Conservation (phyloP, 2,888 invertebrate species). For the Drosophila neutralis region DNA sequence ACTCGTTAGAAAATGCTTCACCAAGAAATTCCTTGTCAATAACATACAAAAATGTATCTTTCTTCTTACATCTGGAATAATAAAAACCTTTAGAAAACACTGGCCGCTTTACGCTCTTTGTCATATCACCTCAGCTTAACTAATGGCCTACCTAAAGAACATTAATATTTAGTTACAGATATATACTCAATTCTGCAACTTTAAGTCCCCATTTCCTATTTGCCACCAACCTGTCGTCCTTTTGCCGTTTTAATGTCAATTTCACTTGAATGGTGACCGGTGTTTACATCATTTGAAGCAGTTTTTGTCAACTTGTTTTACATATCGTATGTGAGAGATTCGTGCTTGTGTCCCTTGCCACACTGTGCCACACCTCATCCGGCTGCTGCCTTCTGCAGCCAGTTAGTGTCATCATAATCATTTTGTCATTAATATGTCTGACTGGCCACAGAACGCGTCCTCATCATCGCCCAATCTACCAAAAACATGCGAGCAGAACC, state of each 20-base stretch:
- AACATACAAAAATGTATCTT: not conserved
- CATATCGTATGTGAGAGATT: conserved; percentile 35
- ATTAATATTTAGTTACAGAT: not conserved
- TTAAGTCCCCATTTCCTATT: not conserved
- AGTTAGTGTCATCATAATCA: conserved; percentile 81
- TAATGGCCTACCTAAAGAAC: not conserved
- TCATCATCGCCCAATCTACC: conserved; percentile 24
- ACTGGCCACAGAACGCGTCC: conserved; percentile 66
- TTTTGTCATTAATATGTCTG: conserved; percentile 83
- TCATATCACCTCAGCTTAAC: not conserved
- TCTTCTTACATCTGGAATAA: too few species aligned
- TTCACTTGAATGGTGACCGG: conserved; percentile 22
- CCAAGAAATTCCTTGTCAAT: not conserved
- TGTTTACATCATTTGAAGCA: conserved; percentile 39
- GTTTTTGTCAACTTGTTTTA: conserved; percentile 47
- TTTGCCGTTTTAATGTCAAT: conserved; percentile 30
- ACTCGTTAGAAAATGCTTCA: too few species aligned
- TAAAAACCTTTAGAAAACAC: not conserved
- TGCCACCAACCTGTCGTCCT: not conserved
- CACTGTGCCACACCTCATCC: not conserved
- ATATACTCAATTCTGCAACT: not conserved
- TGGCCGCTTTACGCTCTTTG: not conserved
- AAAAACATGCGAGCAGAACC: not conserved
- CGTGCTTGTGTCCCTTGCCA: not conserved
- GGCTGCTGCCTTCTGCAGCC: conserved; percentile 25